These are phyloP conservation scores for Babylonia areolata DNA, from an alignment of 1,140 invertebrate species.

Conservation along the genomic window DNA sequence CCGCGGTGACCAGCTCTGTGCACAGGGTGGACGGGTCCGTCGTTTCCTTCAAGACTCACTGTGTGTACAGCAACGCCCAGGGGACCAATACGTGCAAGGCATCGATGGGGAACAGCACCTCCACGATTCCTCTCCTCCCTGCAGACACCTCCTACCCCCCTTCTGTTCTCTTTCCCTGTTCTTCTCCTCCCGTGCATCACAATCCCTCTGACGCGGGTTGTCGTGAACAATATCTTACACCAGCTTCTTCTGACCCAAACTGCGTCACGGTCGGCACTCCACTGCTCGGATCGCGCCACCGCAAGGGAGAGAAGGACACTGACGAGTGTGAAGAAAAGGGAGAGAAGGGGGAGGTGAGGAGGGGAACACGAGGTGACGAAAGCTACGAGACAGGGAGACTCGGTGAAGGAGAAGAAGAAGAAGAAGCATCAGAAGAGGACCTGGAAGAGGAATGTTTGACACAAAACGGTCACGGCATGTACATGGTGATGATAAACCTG, in stretches of 20 bases:
- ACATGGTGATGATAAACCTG: conserved; percentile 94
- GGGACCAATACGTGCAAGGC: neutral
- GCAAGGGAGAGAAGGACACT: conserved; percentile 23
- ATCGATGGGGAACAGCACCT: conserved; percentile 40
- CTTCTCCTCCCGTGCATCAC: neutral
- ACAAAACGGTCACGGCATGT: conserved; percentile 79
- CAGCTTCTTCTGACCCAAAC: conserved; percentile 51
- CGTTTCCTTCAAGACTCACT: conserved; percentile 2
- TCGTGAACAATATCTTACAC: conserved; percentile 40
- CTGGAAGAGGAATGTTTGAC: conserved; percentile 44
- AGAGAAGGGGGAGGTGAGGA: neutral
- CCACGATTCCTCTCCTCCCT: conserved; percentile 54
- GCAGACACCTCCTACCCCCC: conserved; percentile 43
- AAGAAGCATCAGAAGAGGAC: conserved; percentile 16
- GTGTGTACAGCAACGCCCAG: neutral
- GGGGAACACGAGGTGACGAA: neutral
- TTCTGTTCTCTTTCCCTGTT: conserved; percentile 7
- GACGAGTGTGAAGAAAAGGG: neutral
- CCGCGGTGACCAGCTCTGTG: neutral
- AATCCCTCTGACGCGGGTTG: neutral
- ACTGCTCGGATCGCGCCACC: neutral
- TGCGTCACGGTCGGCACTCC: conserved; percentile 33
- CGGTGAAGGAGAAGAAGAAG: conserved; percentile 19
- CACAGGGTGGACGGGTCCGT: conserved; percentile 21
- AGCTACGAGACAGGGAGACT: neutral